A percentile compares a stretch with the other conserved stretches of the same genome.
Evolutionary conservation across 2,888 invertebrate species (phyloP).

Genomic region (Marronus borbonicus): DNA sequence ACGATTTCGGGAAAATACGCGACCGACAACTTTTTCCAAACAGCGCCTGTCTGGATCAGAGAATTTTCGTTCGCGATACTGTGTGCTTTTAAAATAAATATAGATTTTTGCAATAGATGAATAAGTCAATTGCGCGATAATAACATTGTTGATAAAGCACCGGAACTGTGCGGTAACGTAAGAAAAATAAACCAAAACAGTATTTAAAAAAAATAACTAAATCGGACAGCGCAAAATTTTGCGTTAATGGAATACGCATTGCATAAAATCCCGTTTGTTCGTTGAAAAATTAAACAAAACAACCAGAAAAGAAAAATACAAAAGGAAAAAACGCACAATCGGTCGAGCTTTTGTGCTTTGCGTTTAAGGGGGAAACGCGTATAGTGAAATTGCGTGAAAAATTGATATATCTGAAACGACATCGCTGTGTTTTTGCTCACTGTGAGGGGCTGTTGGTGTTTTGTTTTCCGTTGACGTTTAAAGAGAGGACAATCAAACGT

Average conservation of each 20-base stretch:
- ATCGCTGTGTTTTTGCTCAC: constrained; percentile 5
- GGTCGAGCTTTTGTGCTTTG: constrained; percentile 26
- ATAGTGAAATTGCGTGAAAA: constrained; percentile 37
- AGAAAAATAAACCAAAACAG: not conserved
- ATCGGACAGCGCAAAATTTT: not conserved
- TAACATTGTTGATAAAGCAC: too few species aligned
- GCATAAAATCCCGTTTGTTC: too few species aligned
- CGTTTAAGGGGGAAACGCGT: constrained; percentile 12
- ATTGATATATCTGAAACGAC: constrained; percentile 22
- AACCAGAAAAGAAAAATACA: not conserved
- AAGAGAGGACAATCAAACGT: constrained; percentile 24
- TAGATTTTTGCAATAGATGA: too few species aligned
- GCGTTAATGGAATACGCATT: too few species aligned
- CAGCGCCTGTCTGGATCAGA: not conserved
- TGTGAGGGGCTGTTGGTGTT: constrained; percentile 36
- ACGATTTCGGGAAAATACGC: constrained; percentile 43
- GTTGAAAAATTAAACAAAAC: not conserved
- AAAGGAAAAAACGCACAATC: not conserved
- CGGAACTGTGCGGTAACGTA: constrained; percentile 2
- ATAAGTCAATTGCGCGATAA: too few species aligned
- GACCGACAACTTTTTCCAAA: constrained; percentile 25
- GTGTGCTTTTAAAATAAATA: too few species aligned
- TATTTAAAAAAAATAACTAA: not conserved
- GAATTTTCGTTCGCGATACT: not conserved
- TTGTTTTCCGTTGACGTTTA: constrained; percentile 20